phyloP scores from a whole-genome alignment of 2,888 invertebrate species.

The Caenorhabditis macrosperma region DNA sequence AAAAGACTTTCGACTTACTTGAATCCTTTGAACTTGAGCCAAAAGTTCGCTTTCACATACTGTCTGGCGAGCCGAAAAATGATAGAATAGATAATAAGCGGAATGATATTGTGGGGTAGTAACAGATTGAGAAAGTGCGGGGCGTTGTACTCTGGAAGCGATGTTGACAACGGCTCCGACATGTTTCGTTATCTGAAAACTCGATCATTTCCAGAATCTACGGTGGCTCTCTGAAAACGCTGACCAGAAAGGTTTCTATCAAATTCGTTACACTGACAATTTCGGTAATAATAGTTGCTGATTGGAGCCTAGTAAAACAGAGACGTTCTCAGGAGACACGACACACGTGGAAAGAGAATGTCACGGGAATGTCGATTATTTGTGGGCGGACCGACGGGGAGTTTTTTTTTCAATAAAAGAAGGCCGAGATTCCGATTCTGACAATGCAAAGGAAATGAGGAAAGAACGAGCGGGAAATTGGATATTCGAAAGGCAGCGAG shows the following conservation, averaged over 20 bases:
- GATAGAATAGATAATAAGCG: slow-evolving; percentile 65
- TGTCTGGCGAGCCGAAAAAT: slow-evolving; percentile 64
- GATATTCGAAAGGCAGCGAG: slow-evolving; percentile 1
- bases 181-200: slow-evolving; percentile 40
- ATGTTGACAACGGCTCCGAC: slow-evolving; percentile 21
- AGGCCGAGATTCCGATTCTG: not conserved
- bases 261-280: slow-evolving; percentile 5
- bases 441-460: not conserved
- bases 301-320: not conserved
- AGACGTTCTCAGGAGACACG: not conserved
- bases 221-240: not conserved
- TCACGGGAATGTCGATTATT: too few species aligned
- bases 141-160: slow-evolving; percentile 50
- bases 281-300: not conserved
- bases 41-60: slow-evolving; percentile 62
- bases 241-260: slow-evolving; percentile 36
- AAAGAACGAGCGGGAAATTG: slow-evolving; percentile 1
- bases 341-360: not conserved
- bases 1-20: slow-evolving; percentile 62
- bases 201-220: slow-evolving; percentile 41
- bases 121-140: slow-evolving; percentile 67
- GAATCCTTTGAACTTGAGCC: slow-evolving; percentile 70
- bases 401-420: too few species aligned
- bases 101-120: slow-evolving; percentile 62
- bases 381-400: too few species aligned